phyloP scores from a whole-genome alignment of 1,140 invertebrate genomes.

The Ganaspis sp. region DNA sequence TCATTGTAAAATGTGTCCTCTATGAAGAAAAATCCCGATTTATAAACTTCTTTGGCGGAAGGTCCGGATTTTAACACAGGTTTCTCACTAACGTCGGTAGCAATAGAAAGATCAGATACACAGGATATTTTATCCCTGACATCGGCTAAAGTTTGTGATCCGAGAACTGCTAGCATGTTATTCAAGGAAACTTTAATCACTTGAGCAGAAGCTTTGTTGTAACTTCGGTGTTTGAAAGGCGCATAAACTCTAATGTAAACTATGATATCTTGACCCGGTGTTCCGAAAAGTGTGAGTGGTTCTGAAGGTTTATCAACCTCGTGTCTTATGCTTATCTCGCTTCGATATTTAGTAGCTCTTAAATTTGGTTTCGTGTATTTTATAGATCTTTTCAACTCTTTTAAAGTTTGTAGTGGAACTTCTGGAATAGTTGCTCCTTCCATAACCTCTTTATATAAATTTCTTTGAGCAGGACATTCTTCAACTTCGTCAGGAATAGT shows the following conservation, averaged over 20 bases:
- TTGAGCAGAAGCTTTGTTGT: conserved; percentile 44
- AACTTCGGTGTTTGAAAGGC: conserved; percentile 58
- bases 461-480: conserved; percentile 22
- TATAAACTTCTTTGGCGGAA: conserved; percentile 80
- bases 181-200: conserved; percentile 68
- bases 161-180: conserved; percentile 80
- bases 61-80: conserved; percentile 70
- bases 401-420: conserved; percentile 47
- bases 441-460: conserved; percentile 41
- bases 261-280: conserved; percentile 63
- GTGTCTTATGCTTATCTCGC: conserved; percentile 38
- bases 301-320: background rate
- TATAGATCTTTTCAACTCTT: conserved; percentile 32
- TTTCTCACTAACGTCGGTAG: conserved; percentile 80
- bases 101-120: conserved; percentile 79
- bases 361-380: conserved; percentile 10
- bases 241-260: conserved; percentile 73
- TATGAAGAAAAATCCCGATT: conserved; percentile 87
- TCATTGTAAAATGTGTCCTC: conserved; percentile 89
- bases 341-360: conserved; percentile 41
- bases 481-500: conserved; percentile 52
- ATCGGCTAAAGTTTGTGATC: conserved; percentile 79
- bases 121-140: conserved; percentile 84
- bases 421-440: conserved; percentile 38
- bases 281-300: too few relatives aligned